Conservation (phyloP, 2,888 invertebrate species). For the Eucera pruinosa region DNA sequence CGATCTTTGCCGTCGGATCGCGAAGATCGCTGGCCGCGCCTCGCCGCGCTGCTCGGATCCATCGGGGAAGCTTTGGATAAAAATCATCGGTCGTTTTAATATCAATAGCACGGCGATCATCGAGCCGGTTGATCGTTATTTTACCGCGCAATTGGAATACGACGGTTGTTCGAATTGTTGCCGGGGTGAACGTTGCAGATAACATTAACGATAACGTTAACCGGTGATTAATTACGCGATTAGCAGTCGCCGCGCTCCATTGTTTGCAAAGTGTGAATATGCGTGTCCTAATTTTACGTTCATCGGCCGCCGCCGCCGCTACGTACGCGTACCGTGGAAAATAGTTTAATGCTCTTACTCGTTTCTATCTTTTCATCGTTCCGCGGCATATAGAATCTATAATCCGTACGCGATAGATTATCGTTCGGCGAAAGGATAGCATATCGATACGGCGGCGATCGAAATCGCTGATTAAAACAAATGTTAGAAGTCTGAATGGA, state of each 20-base stretch:
- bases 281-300: slow-evolving; percentile 41
- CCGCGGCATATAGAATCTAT: no score
- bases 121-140: slow-evolving; percentile 2
- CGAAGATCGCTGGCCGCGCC: slow-evolving; percentile 3
- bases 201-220: slow-evolving; percentile 47
- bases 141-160: neutral
- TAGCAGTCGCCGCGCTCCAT: slow-evolving; percentile 29
- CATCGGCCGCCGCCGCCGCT: neutral
- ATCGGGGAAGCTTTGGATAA: neutral
- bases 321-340: no score
- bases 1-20: slow-evolving; percentile 65
- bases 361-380: neutral
- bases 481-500: neutral
- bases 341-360: neutral
- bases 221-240: slow-evolving; percentile 49
- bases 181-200: slow-evolving; percentile 10
- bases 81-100: neutral
- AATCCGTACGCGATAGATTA: neutral
- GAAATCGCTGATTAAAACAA: neutral
- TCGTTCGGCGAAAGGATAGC: neutral
- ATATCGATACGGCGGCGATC: neutral
- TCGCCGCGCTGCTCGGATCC: neutral
- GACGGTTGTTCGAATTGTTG: neutral
- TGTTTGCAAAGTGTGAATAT: slow-evolving; percentile 47
- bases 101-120: neutral